These are phyloP conservation scores for Salvelinus namaycush DNA, from an alignment of 2,113 vertebrate species.

Conservation along the genomic window DNA sequence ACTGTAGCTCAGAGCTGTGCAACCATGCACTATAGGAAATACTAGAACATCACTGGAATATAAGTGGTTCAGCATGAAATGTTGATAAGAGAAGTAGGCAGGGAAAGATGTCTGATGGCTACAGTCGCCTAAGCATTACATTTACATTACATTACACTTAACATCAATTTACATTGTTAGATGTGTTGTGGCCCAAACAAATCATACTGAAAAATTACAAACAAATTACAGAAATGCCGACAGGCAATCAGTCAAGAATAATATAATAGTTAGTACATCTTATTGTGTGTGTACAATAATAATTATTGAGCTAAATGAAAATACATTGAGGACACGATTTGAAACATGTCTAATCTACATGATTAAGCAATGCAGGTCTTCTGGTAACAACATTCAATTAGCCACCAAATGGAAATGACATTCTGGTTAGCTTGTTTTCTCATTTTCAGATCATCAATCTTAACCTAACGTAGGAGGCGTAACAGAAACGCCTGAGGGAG, in stretches of 20 bases:
- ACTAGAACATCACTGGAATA: too few relatives aligned
- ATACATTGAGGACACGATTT: conserved; percentile 19
- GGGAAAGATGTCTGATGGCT: too few relatives aligned
- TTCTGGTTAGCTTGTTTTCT: conserved; percentile 11
- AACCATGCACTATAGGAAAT: not conserved
- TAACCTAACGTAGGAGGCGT: too few relatives aligned
- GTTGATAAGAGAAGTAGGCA: not conserved
- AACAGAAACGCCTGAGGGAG: too few relatives aligned
- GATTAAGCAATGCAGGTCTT: conserved; percentile 26
- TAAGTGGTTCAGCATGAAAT: too few relatives aligned
- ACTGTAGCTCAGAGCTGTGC: not conserved
- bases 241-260: conserved; percentile 50
- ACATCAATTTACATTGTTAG: conserved; percentile 22
- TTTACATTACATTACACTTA: too few relatives aligned
- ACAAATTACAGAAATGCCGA: conserved; percentile 23
- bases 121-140: not conserved
- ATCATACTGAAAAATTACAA: conserved; percentile 27
- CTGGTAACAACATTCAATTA: conserved; percentile 20
- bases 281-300: conserved; percentile 37
- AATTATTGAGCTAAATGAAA: conserved; percentile 33
- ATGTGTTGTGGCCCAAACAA: conserved; percentile 37
- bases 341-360: conserved; percentile 44
- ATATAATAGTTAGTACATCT: conserved; percentile 49
- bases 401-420: not conserved
- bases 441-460: too few relatives aligned